Evolutionary conservation across 1,140 invertebrate species (phyloP).

Genomic region (Piezodorus guildinii): DNA sequence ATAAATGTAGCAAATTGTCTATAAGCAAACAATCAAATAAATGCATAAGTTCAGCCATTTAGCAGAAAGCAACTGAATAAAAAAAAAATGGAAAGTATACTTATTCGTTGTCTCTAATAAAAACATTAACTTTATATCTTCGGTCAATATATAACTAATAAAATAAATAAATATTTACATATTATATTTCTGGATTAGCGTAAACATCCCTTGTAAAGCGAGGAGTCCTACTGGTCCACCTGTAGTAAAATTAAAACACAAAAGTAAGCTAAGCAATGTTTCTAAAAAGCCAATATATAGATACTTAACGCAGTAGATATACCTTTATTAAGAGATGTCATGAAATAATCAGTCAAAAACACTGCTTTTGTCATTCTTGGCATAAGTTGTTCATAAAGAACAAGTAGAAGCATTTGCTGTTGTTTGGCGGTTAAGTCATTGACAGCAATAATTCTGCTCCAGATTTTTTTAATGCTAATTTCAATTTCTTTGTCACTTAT

Average conservation of each 20-base stretch:
- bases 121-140: too few species aligned
- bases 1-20: too few species aligned
- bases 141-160: neutral
- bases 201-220: slow-evolving; percentile 85
- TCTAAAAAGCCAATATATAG: neutral
- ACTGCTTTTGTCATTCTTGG: slow-evolving; percentile 69
- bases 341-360: slow-evolving; percentile 81
- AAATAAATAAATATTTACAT: slow-evolving; percentile 43
- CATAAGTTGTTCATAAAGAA: slow-evolving; percentile 59
- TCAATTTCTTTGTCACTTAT: neutral
- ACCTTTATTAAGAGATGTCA: slow-evolving; percentile 77
- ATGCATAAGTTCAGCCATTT: too few species aligned
- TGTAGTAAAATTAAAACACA: slow-evolving; percentile 32
- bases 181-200: slow-evolving; percentile 81
- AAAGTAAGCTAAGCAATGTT: neutral
- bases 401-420: slow-evolving; percentile 63
- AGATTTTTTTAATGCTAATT: neutral
- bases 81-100: too few species aligned
- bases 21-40: too few species aligned
- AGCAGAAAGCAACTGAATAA: too few species aligned
- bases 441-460: neutral
- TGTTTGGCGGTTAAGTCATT: slow-evolving; percentile 37
- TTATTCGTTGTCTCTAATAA: too few species aligned
- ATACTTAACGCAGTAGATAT: slow-evolving; percentile 26
- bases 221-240: slow-evolving; percentile 77